phyloP scores from a whole-genome alignment of 2,113 vertebrate genomes.

The Silurus meridionalis region DNA sequence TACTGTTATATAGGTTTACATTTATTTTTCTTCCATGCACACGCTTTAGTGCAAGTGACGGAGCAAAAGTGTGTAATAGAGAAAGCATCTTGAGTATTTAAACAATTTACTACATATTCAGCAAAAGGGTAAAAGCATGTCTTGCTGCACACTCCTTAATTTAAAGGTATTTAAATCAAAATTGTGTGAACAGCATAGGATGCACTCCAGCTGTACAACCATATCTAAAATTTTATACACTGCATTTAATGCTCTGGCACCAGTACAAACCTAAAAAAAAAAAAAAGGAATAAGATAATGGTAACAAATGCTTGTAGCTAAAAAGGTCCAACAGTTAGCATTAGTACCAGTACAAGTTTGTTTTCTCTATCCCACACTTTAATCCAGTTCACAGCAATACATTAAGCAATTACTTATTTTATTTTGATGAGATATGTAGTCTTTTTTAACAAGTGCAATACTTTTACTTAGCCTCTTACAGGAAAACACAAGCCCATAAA shows the following conservation, averaged over 20 bases:
- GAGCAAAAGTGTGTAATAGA: too few species aligned
- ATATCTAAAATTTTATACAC: background rate
- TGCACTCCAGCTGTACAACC: too few species aligned
- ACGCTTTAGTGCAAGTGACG: too few species aligned
- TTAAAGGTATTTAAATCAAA: too few species aligned
- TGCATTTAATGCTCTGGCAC: background rate
- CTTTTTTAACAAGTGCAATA: background rate
- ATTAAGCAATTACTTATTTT: background rate
- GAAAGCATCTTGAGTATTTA: too few species aligned
- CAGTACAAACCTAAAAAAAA: background rate
- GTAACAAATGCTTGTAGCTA: background rate
- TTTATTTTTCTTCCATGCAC: too few species aligned
- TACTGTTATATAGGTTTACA: too few species aligned
- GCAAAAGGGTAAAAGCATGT: too few species aligned
- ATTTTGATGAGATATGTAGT: background rate
- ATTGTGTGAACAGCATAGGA: too few species aligned
- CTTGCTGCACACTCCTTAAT: too few species aligned
- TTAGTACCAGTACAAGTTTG: background rate
- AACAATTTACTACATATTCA: too few species aligned
- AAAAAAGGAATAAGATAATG: background rate
- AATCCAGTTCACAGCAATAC: background rate
- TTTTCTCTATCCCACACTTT: background rate
- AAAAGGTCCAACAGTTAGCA: background rate
- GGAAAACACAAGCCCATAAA: conserved; percentile 6
- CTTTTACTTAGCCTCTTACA: background rate